Evolutionary conservation across 1,140 invertebrate species (phyloP).

Genomic region (Ectropis grisescens): DNA sequence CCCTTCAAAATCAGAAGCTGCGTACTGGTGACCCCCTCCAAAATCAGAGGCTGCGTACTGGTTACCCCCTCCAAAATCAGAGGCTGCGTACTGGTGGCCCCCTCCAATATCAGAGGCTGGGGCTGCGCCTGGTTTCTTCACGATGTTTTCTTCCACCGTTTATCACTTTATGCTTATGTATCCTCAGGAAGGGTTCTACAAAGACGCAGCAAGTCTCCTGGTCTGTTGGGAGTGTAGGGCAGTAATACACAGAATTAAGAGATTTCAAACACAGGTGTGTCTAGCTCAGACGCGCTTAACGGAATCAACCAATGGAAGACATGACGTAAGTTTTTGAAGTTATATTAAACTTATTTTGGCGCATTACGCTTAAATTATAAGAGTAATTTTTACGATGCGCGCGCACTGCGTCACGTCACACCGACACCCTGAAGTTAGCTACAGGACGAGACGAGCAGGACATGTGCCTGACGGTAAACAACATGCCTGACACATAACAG

Average conservation of each 20-base stretch:
- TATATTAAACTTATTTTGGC: no score
- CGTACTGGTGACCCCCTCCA: no score
- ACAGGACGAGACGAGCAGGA: no score
- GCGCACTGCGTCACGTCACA: background rate
- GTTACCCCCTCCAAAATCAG: no score
- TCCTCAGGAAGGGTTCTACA: slow-evolving; percentile 34
- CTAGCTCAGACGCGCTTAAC: slow-evolving; percentile 22
- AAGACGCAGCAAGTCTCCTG: slow-evolving; percentile 21
- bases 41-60: no score
- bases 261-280: slow-evolving; percentile 27
- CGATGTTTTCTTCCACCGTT: background rate
- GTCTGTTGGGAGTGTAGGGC: slow-evolving; percentile 42
- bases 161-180: background rate
- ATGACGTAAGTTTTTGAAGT: slow-evolving; percentile 19
- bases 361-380: no score
- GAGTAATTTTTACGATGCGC: no score
- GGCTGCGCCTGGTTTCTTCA: background rate
- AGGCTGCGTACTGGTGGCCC: background rate
- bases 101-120: background rate
- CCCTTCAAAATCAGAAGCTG: no score
- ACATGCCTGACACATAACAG: no score
- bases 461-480: no score
- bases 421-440: no score
- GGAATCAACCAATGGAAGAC: slow-evolving; percentile 18
- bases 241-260: slow-evolving; percentile 18